phyloP scores from a whole-genome alignment of 2,888 invertebrate genomes.

The Mactromeris polynyma region DNA sequence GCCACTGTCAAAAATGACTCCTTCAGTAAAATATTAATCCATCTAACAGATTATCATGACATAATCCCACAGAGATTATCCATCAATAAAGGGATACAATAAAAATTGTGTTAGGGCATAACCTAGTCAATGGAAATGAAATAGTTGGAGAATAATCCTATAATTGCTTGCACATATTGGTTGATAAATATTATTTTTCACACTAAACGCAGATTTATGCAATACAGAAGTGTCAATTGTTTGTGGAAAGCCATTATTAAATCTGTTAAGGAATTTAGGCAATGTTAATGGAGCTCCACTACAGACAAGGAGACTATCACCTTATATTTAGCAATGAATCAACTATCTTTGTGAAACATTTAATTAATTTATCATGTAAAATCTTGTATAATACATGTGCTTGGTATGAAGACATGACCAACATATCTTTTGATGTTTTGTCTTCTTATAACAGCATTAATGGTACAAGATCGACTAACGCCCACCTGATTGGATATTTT shows the following conservation, averaged over 20 bases:
- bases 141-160: neutral
- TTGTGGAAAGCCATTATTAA: neutral
- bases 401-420: neutral
- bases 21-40: neutral
- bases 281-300: neutral
- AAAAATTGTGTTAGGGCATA: neutral
- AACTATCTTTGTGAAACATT: neutral
- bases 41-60: conserved; percentile 18
- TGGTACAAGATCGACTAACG: too few relatives aligned
- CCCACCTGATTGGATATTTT: neutral
- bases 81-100: conserved; percentile 5
- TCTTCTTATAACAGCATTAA: neutral
- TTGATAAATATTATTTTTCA: neutral
- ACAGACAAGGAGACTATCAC: conserved; percentile 1
- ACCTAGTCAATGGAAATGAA: neutral
- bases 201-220: neutral
- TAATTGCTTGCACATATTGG: neutral
- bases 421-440: neutral
- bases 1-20: neutral
- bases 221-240: neutral
- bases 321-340: neutral
- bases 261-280: conserved; percentile 7
- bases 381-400: neutral
- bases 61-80: neutral
- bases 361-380: neutral